Evolutionary conservation across 2,888 invertebrate genomes (phyloP), one percentile per base, ranked within the genome.

Genomic region (Rutpela maculata): DNA sequence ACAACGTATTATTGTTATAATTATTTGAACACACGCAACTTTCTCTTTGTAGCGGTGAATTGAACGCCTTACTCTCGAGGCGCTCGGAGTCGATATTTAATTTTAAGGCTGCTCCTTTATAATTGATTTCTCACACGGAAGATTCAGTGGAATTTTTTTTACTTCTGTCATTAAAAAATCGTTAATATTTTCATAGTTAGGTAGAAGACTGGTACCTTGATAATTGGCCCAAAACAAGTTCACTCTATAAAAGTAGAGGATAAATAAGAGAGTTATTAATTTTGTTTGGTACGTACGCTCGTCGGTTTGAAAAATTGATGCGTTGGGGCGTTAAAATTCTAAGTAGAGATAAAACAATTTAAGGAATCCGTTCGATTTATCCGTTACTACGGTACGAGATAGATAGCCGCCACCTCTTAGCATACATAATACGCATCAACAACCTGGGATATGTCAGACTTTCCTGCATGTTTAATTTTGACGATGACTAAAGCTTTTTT

Each of bases 1-100:
- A 50, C 50, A 12, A 50, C n/a, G 50, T 50, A 60, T 12, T 50
- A 60, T 60, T n/a, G 70, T 70, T 43, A 70, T 60, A 70, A 70
- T 70, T 70, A 70, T 43, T 60, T 26, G 4, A 18, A 38, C 60
- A 59, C 70, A 70, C 70, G 60, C 70, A 35, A 70, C 70, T 70
- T 70, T 70, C 70, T 60, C 70, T 60, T 60, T 43, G 19, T 67
- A 26, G 35, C 67, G 67, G 43, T 65, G 56, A 69, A 69, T 59
- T 59, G 57, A 17, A 17, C 69, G 15, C 1, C 18, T 57, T 31
- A 35, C 59, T 22, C 26, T 56, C 57, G 15, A 57, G 60, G 38
- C n/a, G 22, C 18, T 62, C 43, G 35, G 19, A 17, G 59, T 38
- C 18, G 69, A 9, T 18, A 50, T 57, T 70, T 59, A 18, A 35